Percentiles rank a stretch among this genome's conserved stretches.
Conservation (phyloP, 2,888 invertebrate genomes). For the Adineta ricciae region DNA sequence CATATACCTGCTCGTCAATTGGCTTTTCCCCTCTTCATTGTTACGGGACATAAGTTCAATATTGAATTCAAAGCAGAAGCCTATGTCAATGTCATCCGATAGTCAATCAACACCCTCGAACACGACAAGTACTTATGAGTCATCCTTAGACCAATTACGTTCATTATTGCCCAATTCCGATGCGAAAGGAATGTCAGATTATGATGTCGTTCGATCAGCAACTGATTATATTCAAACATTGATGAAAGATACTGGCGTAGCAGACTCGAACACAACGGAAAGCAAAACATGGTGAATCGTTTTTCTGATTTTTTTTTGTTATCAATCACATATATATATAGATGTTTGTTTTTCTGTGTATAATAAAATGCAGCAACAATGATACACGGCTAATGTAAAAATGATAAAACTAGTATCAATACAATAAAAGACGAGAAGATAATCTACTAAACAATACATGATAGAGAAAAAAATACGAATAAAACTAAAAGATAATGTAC, state of each 20-base stretch:
- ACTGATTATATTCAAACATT: slow-evolving; percentile 15
- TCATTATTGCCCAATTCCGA: not conserved
- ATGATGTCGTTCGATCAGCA: slow-evolving; percentile 1
- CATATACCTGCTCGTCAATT: not conserved
- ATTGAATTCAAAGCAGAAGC: too few species aligned
- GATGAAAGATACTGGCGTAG: not conserved
- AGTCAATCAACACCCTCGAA: not conserved
- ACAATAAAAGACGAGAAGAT: not conserved
- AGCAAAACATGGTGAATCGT: not conserved
- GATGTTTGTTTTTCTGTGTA: not conserved
- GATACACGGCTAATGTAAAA: not conserved
- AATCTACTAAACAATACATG: not conserved
- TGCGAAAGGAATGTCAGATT: not conserved
- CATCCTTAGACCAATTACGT: slow-evolving; percentile 7
- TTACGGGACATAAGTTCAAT: not conserved
- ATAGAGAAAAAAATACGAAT: not conserved
- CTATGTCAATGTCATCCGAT: not conserved
- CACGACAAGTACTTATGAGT: not conserved
- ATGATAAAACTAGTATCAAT: not conserved
- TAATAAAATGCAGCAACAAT: slow-evolving; percentile 3
- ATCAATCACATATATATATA: too few species aligned
- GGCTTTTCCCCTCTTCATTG: not conserved
- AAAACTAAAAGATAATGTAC: not conserved
- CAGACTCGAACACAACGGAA: not conserved
- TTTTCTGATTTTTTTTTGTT: not conserved